Evolutionary conservation across 2,797 vertebrate genomes (phyloP).

Genomic region (Sphenodon punctatus): DNA sequence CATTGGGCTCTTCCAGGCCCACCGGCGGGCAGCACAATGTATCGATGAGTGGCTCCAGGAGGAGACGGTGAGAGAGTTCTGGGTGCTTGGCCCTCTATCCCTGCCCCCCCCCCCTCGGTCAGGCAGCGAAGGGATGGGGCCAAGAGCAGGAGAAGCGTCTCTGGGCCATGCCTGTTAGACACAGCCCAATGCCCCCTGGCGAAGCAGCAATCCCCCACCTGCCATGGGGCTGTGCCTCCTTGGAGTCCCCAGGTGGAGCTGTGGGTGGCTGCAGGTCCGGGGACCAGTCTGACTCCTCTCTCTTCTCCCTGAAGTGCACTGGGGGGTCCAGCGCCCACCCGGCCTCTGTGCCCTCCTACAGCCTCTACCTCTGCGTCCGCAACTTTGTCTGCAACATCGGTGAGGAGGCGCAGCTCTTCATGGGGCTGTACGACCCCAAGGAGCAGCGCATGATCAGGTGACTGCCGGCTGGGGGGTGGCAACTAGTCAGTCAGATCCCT

Average conservation of each 20-base stretch:
- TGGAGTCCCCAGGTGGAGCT: too few species aligned
- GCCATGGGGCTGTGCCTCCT: too few species aligned
- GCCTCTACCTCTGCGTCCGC: conserved; percentile 59
- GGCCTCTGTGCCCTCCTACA: conserved; percentile 16
- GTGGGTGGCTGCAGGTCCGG: too few species aligned
- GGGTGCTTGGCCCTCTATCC: too few species aligned
- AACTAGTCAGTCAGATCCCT: too few species aligned
- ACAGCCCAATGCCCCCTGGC: too few species aligned
- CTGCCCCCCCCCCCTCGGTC: accelerated
- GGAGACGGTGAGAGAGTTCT: conserved; percentile 55
- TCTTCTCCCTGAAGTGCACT: background rate
- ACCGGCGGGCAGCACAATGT: conserved; percentile 9
- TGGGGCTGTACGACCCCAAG: conserved; percentile 52
- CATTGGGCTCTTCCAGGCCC: conserved; percentile 65
- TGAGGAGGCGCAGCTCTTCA: conserved; percentile 66
- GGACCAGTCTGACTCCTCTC: too few species aligned
- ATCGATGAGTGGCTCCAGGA: conserved; percentile 49
- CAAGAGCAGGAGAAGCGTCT: too few species aligned
- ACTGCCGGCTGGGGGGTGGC: accelerated
- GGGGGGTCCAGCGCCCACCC: background rate
- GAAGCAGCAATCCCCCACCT: too few species aligned
- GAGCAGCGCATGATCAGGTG: conserved; percentile 66
- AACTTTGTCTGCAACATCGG: conserved; percentile 69
- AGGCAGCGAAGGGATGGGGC: too few species aligned
- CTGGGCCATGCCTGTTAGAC: too few species aligned